Evolutionary conservation across 1,140 invertebrate species (phyloP).

Genomic region (Drosophila arawakana): DNA sequence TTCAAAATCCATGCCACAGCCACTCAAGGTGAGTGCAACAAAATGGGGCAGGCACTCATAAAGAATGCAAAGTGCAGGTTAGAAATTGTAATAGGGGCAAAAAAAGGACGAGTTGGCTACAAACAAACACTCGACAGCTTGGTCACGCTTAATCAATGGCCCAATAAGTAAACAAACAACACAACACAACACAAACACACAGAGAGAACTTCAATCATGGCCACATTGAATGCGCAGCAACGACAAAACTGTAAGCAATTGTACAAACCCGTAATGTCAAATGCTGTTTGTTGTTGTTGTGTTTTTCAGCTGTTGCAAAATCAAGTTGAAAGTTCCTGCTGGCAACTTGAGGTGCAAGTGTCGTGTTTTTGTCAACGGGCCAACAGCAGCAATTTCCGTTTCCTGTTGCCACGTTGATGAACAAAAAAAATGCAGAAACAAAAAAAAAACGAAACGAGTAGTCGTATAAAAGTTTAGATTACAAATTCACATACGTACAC

Average conservation of each 20-base stretch:
- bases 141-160: constrained; percentile 79
- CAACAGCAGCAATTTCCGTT: constrained; percentile 82
- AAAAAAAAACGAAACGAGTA: constrained; percentile 47
- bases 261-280: constrained; percentile 66
- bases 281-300: constrained; percentile 13
- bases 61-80: constrained; percentile 66
- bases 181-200: constrained; percentile 28
- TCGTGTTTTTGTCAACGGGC: constrained; percentile 81
- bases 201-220: constrained; percentile 57
- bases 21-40: constrained; percentile 24
- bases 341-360: constrained; percentile 80
- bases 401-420: constrained; percentile 73
- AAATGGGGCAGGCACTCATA: constrained; percentile 53
- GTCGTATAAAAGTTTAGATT: constrained; percentile 79
- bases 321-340: constrained; percentile 77
- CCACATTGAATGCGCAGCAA: constrained; percentile 59
- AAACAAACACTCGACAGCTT: constrained; percentile 30
- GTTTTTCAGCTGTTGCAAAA: constrained; percentile 50
- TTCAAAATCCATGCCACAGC: constrained; percentile 31
- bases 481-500: constrained; percentile 80
- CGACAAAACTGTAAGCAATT: constrained; percentile 75
- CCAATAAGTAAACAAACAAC: constrained; percentile 58
- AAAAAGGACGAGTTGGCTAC: neutral
- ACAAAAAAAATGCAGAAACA: constrained; percentile 35
- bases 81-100: constrained; percentile 38